Evolutionary conservation across 2,888 invertebrate species (phyloP).

Genomic region (Girardia tigrina): DNA sequence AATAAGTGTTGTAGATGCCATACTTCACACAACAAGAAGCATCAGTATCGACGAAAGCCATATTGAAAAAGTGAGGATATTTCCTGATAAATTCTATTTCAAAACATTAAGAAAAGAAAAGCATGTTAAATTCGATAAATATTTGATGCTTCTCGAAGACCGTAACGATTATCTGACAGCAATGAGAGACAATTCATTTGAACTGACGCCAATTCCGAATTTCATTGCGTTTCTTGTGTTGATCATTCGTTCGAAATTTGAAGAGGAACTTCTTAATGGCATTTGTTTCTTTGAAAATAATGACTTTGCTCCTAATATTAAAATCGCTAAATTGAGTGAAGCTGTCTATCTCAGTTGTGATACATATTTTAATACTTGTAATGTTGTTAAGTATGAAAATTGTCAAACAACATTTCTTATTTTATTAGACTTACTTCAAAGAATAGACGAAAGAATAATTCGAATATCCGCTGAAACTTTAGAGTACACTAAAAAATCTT

Average conservation of each 20-base stretch:
- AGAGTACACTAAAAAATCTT: not conserved
- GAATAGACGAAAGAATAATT: not conserved
- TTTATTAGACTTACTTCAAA: not conserved
- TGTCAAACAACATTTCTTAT: not conserved
- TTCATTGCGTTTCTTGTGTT: not conserved
- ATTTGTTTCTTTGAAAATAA: constrained; percentile 3
- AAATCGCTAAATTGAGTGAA: not conserved
- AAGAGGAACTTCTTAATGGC: not conserved
- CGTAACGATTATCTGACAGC: not conserved
- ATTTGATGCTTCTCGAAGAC: not conserved
- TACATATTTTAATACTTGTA: not conserved
- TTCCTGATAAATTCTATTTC: not conserved
- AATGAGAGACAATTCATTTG: not conserved
- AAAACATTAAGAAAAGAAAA: not conserved
- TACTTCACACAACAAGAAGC: not conserved
- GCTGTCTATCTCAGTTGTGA: not conserved
- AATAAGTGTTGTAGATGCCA: not conserved
- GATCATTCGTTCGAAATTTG: not conserved
- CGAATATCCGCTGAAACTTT: not conserved
- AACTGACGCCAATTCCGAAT: not conserved
- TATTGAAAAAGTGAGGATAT: not conserved
- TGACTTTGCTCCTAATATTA: not conserved
- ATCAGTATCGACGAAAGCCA: not conserved
- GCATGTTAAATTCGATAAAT: constrained; percentile 11
- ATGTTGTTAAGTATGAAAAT: not conserved